Evolutionary conservation across 2,797 vertebrate genomes (phyloP).

Genomic region (Orientallactaga sibirica): DNA sequence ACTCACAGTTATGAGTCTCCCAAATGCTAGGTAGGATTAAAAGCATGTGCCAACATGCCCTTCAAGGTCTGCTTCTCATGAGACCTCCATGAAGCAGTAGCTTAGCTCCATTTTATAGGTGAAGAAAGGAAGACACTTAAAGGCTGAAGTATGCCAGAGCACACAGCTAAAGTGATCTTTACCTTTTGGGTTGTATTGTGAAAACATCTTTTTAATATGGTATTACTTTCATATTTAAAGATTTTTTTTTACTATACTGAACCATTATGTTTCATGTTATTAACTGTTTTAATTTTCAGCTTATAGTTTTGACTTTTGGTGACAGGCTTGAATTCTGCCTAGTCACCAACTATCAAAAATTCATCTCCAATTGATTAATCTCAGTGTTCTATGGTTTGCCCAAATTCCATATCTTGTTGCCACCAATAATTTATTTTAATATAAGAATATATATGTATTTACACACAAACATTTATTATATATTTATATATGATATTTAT

Average conservation of each 20-base stretch:
- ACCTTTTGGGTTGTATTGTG: not conserved
- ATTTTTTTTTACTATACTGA: conserved; percentile 40
- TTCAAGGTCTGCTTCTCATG: no score
- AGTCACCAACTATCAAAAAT: conserved; percentile 62
- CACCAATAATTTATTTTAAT: conserved; percentile 58
- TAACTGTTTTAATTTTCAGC: conserved; percentile 43
- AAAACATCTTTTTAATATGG: conserved; percentile 17
- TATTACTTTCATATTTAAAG: not conserved
- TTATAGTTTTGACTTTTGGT: conserved; percentile 62
- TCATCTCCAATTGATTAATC: conserved; percentile 59
- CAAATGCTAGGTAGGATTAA: no score
- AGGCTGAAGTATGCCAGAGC: not conserved
- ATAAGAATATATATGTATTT: not conserved
- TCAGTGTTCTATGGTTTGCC: conserved; percentile 34
- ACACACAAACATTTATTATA: not conserved
- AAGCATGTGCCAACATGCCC: no score
- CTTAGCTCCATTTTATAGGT: not conserved
- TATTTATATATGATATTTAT: not conserved
- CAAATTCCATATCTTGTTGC: conserved; percentile 27
- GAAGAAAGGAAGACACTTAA: not conserved
- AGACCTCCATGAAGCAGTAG: no score
- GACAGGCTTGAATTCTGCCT: conserved; percentile 57
- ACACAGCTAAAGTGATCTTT: not conserved
- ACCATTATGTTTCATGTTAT: conserved; percentile 60
- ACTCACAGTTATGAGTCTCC: no score